Conservation (phyloP, 2,113 vertebrate species). For the Okapia johnstoni region DNA sequence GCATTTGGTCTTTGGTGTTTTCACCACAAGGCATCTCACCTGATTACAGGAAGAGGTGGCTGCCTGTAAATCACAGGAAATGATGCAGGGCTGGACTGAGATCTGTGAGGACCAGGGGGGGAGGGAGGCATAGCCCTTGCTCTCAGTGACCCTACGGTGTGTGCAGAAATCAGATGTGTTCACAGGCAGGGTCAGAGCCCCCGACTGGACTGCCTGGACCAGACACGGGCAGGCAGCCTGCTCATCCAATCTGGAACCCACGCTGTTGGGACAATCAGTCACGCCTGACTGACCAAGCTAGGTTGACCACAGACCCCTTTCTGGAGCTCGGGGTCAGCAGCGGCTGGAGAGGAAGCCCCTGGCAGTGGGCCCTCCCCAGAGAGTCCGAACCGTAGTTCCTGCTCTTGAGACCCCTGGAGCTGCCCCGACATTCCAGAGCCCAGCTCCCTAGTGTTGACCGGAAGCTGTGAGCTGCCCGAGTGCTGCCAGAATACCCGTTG, state of each 20-base stretch:
- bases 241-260: rapidly evolving
- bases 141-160: rapidly evolving
- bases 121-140: rapidly evolving
- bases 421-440: rapidly evolving
- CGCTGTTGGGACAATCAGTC: too few species aligned
- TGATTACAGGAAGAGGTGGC: rapidly evolving
- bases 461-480: rapidly evolving
- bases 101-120: rapidly evolving
- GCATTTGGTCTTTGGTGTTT: rapidly evolving
- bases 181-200: neutral
- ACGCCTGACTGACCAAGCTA: rapidly evolving
- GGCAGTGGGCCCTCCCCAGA: too few species aligned
- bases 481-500: rapidly evolving
- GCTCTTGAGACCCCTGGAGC: rapidly evolving
- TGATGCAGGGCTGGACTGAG: rapidly evolving
- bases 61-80: rapidly evolving
- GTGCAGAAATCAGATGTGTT: rapidly evolving
- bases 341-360: neutral
- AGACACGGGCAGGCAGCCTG: rapidly evolving
- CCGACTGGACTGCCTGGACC: rapidly evolving
- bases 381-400: rapidly evolving
- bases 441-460: rapidly evolving
- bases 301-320: neutral
- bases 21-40: neutral
- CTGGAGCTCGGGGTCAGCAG: rapidly evolving